These are phyloP conservation scores for Fragum whitleyi DNA, from an alignment of 2,888 invertebrate genomes.

Conservation along the genomic window DNA sequence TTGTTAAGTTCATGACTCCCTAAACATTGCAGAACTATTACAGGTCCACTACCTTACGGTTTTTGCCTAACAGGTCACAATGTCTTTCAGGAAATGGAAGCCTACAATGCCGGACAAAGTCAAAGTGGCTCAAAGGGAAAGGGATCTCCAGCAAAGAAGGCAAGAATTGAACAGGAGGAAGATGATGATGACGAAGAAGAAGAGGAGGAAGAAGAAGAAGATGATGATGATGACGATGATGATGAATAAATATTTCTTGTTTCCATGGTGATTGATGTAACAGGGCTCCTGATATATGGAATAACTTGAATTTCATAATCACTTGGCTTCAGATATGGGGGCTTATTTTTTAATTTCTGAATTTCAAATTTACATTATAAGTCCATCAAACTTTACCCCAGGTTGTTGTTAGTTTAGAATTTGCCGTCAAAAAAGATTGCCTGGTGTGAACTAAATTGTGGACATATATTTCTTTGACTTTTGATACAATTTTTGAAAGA, in stretches of 20 bases:
- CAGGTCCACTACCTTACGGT: too few species aligned
- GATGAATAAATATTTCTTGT: constrained; percentile 30
- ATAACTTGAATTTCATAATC: neutral
- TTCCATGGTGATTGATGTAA: neutral
- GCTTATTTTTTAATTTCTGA: neutral
- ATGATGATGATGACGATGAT: constrained; percentile 74
- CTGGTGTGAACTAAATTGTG: too few species aligned
- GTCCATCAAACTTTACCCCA: too few species aligned
- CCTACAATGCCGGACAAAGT: constrained; percentile 66
- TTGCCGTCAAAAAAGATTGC: too few species aligned
- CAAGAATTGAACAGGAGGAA: constrained; percentile 47
- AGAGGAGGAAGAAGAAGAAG: constrained; percentile 74
- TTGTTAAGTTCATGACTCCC: too few species aligned
- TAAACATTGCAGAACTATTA: too few species aligned
- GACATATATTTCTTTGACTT: too few species aligned
- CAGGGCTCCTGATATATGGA: neutral
- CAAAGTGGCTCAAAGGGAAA: constrained; percentile 33
- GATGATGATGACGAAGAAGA: constrained; percentile 60
- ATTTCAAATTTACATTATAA: too few species aligned
- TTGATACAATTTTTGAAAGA: too few species aligned
- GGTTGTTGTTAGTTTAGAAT: too few species aligned
- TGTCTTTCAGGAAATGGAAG: constrained; percentile 77
- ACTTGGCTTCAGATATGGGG: neutral
- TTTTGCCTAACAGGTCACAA: too few species aligned
- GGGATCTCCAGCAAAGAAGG: constrained; percentile 67